A percentile compares a stretch with the other conserved stretches of the same genome.
These are phyloP conservation scores for Todiramphus saurophagus DNA, from an alignment of 2,113 vertebrate species.

Conservation along the genomic window DNA sequence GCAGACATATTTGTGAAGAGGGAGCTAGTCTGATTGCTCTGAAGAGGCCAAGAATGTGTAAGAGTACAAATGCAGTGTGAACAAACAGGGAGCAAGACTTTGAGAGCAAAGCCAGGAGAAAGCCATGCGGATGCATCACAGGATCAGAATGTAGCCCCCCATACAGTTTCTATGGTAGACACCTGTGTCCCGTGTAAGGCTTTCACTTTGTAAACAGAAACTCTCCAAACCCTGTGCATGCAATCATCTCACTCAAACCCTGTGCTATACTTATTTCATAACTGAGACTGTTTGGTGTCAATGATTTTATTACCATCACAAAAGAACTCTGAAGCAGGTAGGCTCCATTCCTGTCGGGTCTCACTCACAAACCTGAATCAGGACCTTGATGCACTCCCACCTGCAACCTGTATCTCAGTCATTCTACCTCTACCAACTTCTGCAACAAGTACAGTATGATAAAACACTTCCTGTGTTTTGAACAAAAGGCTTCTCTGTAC, in stretches of 20 bases:
- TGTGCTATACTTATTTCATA: not conserved
- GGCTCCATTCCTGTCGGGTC: too few relatives aligned
- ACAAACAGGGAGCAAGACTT: not conserved
- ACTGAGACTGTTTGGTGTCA: not conserved
- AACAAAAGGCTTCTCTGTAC: not conserved
- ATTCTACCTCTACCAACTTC: not conserved
- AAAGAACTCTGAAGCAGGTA: not conserved
- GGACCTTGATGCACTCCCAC: not conserved
- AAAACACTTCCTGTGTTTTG: not conserved
- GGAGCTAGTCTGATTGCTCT: not conserved
- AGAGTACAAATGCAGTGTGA: not conserved
- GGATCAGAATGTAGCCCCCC: fast-evolving
- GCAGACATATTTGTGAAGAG: not conserved
- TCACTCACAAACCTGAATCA: not conserved
- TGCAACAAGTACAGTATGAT: not conserved
- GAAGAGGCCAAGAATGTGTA: not conserved
- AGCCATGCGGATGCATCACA: fast-evolving
- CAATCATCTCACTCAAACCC: not conserved
- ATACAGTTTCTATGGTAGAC: not conserved
- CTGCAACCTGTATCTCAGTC: not conserved
- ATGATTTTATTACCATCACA: not conserved
- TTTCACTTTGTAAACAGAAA: not conserved
- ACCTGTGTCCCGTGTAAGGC: not conserved
- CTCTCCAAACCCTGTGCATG: not conserved
- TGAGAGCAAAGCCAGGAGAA: not conserved